These are phyloP conservation scores for Corbicula japonica DNA, from an alignment of 2,888 invertebrate genomes.

Conservation along the genomic window DNA sequence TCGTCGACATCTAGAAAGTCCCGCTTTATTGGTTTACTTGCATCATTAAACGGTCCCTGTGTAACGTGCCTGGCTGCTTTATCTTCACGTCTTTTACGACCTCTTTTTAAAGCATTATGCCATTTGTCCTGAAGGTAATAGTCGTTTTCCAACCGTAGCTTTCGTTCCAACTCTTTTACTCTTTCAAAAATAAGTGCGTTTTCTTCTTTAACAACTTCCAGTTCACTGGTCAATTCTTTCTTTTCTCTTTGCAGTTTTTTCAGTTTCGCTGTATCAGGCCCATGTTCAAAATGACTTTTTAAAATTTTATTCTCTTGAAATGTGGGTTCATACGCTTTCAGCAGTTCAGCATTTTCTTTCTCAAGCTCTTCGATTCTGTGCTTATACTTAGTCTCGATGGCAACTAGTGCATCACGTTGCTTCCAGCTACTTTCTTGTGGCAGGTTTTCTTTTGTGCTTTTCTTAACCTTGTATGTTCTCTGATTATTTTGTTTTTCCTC, in stretches of 20 bases:
- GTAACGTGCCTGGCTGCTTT: constrained; percentile 33
- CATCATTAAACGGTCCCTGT: constrained; percentile 55
- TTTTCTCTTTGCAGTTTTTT: constrained; percentile 39
- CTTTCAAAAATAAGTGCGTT: constrained; percentile 28
- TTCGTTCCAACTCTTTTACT: constrained; percentile 40
- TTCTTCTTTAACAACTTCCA: constrained; percentile 41
- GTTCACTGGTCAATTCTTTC: constrained; percentile 31
- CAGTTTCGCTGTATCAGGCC: constrained; percentile 40
- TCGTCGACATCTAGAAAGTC: constrained; percentile 12
- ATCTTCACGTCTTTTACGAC: constrained; percentile 30
- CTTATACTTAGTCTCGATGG: constrained; percentile 34
- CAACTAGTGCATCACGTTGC: constrained; percentile 35
- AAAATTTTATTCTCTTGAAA: constrained; percentile 41
- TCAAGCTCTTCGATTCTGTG: constrained; percentile 54
- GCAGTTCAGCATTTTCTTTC: constrained; percentile 36
- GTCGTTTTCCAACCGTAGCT: constrained; percentile 22
- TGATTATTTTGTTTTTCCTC: neutral
- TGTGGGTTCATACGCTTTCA: constrained; percentile 48
- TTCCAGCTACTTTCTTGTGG: constrained; percentile 18
- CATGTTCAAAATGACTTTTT: constrained; percentile 45
- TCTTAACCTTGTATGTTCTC: constrained; percentile 4
- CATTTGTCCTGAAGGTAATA: constrained; percentile 26
- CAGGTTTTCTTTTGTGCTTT: neutral
- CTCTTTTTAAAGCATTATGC: constrained; percentile 8
- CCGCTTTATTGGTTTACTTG: constrained; percentile 27